Evolutionary conservation across 2,888 invertebrate genomes (phyloP), one percentile per base, ranked within the genome.

Genomic region (Drosophila austrosaltans): DNA sequence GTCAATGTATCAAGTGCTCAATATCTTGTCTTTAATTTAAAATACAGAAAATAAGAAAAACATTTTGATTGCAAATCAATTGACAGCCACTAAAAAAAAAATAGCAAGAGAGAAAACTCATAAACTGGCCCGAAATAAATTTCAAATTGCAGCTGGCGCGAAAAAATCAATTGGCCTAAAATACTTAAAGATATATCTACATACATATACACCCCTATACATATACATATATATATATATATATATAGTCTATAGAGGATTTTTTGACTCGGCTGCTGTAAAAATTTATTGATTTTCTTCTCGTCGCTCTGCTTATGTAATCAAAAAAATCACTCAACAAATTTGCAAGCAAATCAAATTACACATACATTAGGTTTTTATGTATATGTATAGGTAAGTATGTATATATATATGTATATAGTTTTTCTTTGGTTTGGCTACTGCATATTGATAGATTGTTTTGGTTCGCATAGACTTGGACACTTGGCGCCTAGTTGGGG

Each of bases 291-390:
- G 70, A 48, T 68, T 61, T 73, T 67, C 54, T 56, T 67, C 54
- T 56, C 42, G 48, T 72, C 5, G 7, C 53, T 68, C 71, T 48
- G 61, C 69, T 77, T 84, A 79, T 79, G 77, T 70, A 87, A 87
- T 75, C 79, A 54, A 20, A 58, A 58, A 58, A 76, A 72, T 79
- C 82, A 84, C 65, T 87, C 79, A 77, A 66, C 75, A 68, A 87
- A 82, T 84, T 84, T 76, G 79, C 84, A 76, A 73, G 62, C 59
- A 77, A 84, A 79, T 81, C 75, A 79, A 79, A 87, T 81, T 75
- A 68, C 82, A 69, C 61, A 75, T 58, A 75, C 79, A 78, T 78
- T 70, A 69, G 83, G 75, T 75, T 73, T 69, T 16, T 16, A 16
- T 60, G 12, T 56, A 69, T 65, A 57, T 68, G 66, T 66, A 16